Evolutionary conservation across 92 coral and sea anemone species (phyloP).

Genomic region (Bergia sp.): DNA sequence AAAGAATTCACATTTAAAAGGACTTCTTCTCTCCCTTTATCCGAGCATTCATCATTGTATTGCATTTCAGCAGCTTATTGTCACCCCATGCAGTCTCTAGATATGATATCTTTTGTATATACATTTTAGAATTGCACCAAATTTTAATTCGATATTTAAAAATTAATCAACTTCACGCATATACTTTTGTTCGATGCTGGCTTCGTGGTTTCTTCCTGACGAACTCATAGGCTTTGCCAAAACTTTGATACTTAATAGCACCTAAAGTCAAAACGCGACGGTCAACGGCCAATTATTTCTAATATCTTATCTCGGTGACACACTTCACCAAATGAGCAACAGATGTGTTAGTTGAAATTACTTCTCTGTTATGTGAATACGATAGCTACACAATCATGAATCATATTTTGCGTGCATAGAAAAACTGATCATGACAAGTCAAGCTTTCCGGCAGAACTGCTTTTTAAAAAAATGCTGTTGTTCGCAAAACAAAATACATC

Average conservation of each 20-base stretch:
- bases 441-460: background rate
- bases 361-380: background rate
- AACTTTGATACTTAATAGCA: background rate
- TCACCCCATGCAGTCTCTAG: background rate
- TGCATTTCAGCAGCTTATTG: background rate
- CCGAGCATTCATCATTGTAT: too few relatives aligned
- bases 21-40: too few relatives aligned
- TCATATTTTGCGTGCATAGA: background rate
- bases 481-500: background rate
- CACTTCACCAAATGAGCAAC: background rate
- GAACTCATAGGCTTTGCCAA: background rate
- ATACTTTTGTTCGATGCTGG: background rate
- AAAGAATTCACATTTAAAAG: background rate
- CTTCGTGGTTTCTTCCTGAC: background rate
- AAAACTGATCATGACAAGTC: background rate
- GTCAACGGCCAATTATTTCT: background rate
- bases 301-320: background rate
- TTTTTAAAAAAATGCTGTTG: background rate
- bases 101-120: background rate
- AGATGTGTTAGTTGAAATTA: background rate
- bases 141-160: background rate
- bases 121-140: background rate
- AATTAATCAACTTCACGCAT: background rate
- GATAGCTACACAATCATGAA: background rate
- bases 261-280: background rate